These are phyloP conservation scores for Lordiphosa fenestrarum DNA, from an alignment of 2,888 invertebrate genomes.

Conservation along the genomic window DNA sequence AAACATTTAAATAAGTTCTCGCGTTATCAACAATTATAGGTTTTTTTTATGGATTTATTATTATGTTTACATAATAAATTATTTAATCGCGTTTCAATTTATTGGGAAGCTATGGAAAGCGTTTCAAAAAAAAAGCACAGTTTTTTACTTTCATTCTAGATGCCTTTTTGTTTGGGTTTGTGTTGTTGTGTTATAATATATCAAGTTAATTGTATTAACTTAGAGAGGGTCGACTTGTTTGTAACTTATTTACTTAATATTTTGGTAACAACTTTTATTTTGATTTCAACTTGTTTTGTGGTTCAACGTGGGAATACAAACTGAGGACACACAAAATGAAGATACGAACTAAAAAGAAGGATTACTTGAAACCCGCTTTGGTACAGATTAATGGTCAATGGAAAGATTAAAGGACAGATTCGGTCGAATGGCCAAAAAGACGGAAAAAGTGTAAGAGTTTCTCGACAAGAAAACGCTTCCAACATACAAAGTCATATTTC, in stretches of 20 bases:
- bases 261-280: conserved; percentile 32
- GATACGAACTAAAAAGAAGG: no score
- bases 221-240: conserved; percentile 40
- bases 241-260: conserved; percentile 28
- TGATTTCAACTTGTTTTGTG: conserved; percentile 32
- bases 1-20: conserved; percentile 56
- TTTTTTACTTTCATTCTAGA: conserved; percentile 37
- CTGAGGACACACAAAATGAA: no score
- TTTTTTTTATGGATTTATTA: conserved; percentile 33
- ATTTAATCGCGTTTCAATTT: conserved; percentile 25
- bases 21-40: conserved; percentile 62
- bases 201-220: conserved; percentile 71
- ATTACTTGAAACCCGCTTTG: no score
- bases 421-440: no score
- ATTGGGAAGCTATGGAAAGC: conserved; percentile 48
- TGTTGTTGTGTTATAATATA: conserved; percentile 9
- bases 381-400: no score
- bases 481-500: no score
- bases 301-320: background rate
- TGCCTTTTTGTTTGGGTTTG: conserved; percentile 20
- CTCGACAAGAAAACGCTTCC: no score
- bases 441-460: no score
- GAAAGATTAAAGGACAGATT: no score
- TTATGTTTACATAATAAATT: conserved; percentile 27
- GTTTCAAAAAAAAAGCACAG: conserved; percentile 49